These are phyloP conservation scores for Cyclura pinguis DNA, from an alignment of 2,797 vertebrate genomes.

Conservation along the genomic window DNA sequence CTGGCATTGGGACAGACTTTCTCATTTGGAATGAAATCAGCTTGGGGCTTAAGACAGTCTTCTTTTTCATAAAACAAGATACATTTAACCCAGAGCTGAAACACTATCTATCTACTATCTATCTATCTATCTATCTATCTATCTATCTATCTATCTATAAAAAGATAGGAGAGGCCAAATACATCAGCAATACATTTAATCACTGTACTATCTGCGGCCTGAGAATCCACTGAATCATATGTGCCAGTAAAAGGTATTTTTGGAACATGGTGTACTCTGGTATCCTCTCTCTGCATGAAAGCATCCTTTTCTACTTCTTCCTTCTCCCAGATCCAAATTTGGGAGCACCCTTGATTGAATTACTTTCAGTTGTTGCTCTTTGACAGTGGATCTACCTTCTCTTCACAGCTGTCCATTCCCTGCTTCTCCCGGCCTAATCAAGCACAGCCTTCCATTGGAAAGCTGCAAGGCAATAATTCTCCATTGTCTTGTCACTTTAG, in stretches of 20 bases:
- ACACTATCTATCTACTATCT: no score
- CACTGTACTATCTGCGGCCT: not conserved
- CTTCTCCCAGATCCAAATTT: not conserved
- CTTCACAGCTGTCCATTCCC: not conserved
- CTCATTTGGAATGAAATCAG: not conserved
- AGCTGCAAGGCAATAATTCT: not conserved
- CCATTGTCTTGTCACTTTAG: not conserved
- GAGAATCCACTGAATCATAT: not conserved
- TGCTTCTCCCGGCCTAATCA: not conserved
- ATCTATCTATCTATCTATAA: no score
- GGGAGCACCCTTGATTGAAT: not conserved
- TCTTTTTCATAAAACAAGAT: not conserved
- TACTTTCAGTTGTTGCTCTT: not conserved
- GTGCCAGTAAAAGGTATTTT: not conserved
- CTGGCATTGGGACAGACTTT: not conserved
- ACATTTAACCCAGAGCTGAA: not conserved
- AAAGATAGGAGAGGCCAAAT: no score
- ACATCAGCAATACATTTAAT: not conserved
- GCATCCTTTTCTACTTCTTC: no score
- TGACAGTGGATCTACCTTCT: not conserved
- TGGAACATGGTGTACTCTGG: no score
- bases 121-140: no score
- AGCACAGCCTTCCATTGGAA: not conserved
- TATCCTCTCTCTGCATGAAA: no score
- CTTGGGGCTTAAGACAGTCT: not conserved